These are phyloP conservation scores for Scaptomyza hsui DNA, from an alignment of 1,140 invertebrate species.

Conservation along the genomic window DNA sequence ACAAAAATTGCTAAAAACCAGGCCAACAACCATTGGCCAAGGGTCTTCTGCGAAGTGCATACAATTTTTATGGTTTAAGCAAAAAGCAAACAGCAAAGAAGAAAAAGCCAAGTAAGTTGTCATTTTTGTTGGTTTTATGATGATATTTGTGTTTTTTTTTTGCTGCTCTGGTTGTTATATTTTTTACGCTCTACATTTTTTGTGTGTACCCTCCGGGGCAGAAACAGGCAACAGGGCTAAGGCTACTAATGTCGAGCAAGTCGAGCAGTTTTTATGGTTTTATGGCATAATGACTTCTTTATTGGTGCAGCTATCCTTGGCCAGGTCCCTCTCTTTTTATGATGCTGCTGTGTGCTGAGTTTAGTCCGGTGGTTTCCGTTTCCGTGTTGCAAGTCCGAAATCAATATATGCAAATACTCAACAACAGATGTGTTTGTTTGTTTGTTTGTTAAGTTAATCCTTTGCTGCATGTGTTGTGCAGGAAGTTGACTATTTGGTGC, in stretches of 20 bases:
- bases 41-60: slow-evolving; percentile 40
- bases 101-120: slow-evolving; percentile 61
- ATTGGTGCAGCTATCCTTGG: slow-evolving; percentile 72
- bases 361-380: slow-evolving; percentile 48
- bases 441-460: slow-evolving; percentile 58
- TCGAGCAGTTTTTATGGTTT: slow-evolving; percentile 67
- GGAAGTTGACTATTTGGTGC: slow-evolving; percentile 64
- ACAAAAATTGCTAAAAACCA: slow-evolving; percentile 52
- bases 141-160: slow-evolving; percentile 54
- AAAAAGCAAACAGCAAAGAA: slow-evolving; percentile 13
- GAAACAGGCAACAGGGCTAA: slow-evolving; percentile 51
- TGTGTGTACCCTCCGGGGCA: slow-evolving; percentile 18
- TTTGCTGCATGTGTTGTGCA: slow-evolving; percentile 69
- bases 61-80: slow-evolving; percentile 43
- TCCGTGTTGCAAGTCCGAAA: slow-evolving; percentile 33
- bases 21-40: slow-evolving; percentile 29
- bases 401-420: slow-evolving; percentile 56
- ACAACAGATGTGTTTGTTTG: slow-evolving; percentile 32
- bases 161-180: slow-evolving; percentile 78
- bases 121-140: slow-evolving; percentile 63
- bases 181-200: slow-evolving; percentile 78
- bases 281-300: slow-evolving; percentile 77
- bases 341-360: slow-evolving; percentile 4
- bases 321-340: slow-evolving; percentile 28
- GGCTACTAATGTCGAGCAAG: slow-evolving; percentile 75